A percentile compares a stretch with the other conserved stretches of the same genome.
Conservation (phyloP, 2,888 invertebrate genomes). For the Drosophila mayaguana region DNA sequence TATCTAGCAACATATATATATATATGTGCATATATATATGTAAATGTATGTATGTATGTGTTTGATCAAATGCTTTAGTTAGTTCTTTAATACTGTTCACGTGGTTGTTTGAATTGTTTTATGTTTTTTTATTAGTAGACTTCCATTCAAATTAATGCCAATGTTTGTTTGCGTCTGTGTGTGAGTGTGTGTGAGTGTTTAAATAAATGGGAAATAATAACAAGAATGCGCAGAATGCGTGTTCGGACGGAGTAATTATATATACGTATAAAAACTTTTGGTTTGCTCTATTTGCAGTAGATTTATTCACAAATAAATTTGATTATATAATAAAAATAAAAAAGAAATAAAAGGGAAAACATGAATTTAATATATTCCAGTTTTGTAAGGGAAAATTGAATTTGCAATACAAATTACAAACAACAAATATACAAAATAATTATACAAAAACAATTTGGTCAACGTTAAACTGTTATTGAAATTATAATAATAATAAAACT, state of each 20-base stretch:
- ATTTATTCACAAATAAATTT: conserved; percentile 33
- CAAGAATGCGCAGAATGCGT: conserved; percentile 30
- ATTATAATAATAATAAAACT: not conserved
- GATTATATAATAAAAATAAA: not conserved
- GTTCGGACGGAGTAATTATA: conserved; percentile 69
- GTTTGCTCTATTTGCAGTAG: conserved; percentile 21
- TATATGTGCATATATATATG: not conserved
- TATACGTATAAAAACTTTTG: conserved; percentile 20
- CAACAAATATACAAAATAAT: no score
- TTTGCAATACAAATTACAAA: no score
- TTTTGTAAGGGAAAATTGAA: not conserved
- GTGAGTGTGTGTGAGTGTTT: conserved; percentile 15
- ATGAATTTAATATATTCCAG: no score
- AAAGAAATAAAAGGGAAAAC: not conserved
- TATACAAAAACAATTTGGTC: no score
- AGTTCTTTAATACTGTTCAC: conserved; percentile 67
- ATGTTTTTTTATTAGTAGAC: conserved; percentile 27
- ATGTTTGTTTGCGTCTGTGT: not conserved
- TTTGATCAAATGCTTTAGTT: conserved; percentile 52
- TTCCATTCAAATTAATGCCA: conserved; percentile 29
- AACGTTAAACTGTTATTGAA: no score
- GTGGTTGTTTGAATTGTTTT: conserved; percentile 6
- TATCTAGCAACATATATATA: not conserved
- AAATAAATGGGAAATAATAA: conserved; percentile 27
- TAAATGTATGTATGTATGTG: conserved; percentile 1